Percentiles rank a stretch among this genome's conserved stretches.
Evolutionary conservation across 2,113 vertebrate genomes (phyloP).

Genomic region (Petaurus breviceps): DNA sequence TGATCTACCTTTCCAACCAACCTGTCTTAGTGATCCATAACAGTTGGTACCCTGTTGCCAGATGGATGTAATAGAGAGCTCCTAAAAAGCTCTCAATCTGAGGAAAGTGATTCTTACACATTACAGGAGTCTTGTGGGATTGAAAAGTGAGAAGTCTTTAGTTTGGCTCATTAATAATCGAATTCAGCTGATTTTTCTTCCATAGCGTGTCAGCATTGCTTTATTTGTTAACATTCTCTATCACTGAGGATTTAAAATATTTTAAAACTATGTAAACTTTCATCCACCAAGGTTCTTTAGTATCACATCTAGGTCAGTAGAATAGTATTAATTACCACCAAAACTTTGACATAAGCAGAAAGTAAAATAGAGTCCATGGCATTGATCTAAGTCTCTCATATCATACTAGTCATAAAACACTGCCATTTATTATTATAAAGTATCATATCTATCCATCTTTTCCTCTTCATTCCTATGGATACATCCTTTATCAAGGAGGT

Average conservation of each 20-base stretch:
- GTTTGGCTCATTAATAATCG: background rate
- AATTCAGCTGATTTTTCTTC: constrained; percentile 37
- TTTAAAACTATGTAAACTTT: background rate
- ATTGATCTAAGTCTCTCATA: background rate
- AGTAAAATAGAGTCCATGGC: background rate
- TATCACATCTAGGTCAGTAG: background rate
- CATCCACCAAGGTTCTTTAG: background rate
- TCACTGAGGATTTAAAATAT: background rate
- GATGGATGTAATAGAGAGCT: constrained; percentile 59
- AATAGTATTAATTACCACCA: background rate
- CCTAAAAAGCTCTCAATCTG: constrained; percentile 37
- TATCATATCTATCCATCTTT: background rate
- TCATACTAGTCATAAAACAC: background rate
- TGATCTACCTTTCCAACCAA: constrained; percentile 71
- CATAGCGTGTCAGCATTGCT: background rate
- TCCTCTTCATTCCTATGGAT: background rate
- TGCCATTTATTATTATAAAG: background rate
- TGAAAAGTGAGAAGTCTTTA: constrained; percentile 21
- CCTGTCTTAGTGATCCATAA: constrained; percentile 69
- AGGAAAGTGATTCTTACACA: constrained; percentile 38
- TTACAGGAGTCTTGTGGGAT: background rate
- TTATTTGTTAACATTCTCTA: background rate
- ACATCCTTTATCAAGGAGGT: background rate
- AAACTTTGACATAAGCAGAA: background rate
- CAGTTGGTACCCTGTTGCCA: background rate